Percentiles rank a stretch among this genome's conserved stretches.
These are phyloP conservation scores for Dermochelys coriacea DNA, from an alignment of 2,797 vertebrate species.

Conservation along the genomic window DNA sequence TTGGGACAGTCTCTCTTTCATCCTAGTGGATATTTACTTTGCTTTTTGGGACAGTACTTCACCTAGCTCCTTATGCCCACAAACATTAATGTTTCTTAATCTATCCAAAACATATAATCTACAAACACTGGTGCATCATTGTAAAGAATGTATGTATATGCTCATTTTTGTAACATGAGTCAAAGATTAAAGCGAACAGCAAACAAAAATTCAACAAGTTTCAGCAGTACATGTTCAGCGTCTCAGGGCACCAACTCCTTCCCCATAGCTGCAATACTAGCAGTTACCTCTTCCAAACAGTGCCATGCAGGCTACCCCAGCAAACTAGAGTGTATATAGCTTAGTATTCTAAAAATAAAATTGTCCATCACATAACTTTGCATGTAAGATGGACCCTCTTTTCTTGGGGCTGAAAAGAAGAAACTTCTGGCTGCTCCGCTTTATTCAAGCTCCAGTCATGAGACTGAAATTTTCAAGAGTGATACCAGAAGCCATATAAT, in stretches of 20 bases:
- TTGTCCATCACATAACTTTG: neutral
- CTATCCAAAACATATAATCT: neutral
- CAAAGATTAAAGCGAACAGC: neutral
- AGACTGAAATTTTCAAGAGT: constrained; percentile 36
- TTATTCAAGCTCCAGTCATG: constrained; percentile 17
- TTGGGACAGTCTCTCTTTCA: neutral
- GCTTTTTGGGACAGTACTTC: neutral
- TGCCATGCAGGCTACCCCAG: neutral
- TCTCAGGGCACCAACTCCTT: neutral
- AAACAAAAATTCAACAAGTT: neutral
- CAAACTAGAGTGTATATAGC: neutral
- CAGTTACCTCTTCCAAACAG: neutral
- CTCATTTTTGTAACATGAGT: neutral
- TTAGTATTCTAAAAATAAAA: neutral
- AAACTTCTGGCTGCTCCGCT: neutral
- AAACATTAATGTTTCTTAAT: neutral
- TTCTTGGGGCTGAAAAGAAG: neutral
- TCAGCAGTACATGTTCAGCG: neutral
- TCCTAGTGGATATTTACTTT: neutral
- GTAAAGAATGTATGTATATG: neutral
- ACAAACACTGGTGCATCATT: neutral
- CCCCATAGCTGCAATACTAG: neutral
- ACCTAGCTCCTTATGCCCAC: neutral
- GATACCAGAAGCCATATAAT: neutral
- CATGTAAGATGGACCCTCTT: neutral